phyloP scores from a whole-genome alignment of 2,113 vertebrate species.

The Rhinopomastus cyanomelas region DNA sequence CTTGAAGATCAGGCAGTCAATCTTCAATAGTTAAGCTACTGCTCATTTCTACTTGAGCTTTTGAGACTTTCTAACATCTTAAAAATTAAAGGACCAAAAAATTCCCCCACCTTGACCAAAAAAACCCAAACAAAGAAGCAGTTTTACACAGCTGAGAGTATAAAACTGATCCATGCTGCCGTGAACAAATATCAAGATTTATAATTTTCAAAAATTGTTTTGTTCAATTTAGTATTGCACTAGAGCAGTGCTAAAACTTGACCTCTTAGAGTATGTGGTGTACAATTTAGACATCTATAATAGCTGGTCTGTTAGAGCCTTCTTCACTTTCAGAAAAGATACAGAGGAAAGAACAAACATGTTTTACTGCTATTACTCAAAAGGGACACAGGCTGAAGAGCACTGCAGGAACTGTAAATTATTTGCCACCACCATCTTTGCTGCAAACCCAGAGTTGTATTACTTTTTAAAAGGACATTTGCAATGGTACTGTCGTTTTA shows the following conservation, averaged over 20 bases:
- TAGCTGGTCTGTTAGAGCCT: neutral
- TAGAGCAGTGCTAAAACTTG: neutral
- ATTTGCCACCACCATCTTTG: neutral
- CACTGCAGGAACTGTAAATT: conserved; percentile 1
- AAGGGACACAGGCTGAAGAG: neutral
- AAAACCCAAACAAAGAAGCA: neutral
- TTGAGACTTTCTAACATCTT: neutral
- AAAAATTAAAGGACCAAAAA: neutral
- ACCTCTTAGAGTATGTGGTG: neutral
- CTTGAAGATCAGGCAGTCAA: neutral
- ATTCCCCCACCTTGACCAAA: neutral
- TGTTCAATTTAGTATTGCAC: neutral
- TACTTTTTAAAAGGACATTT: neutral
- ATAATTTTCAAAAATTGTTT: neutral
- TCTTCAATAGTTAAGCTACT: neutral
- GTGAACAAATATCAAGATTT: neutral
- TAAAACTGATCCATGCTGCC: neutral
- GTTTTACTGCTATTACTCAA: neutral
- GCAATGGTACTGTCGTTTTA: neutral
- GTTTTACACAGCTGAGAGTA: neutral
- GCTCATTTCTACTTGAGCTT: neutral
- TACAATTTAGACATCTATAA: neutral
- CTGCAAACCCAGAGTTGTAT: neutral
- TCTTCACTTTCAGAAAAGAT: neutral
- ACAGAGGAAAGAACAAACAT: neutral